phyloP scores from a whole-genome alignment of 2,888 invertebrate species.

The Apamea monoglypha region DNA sequence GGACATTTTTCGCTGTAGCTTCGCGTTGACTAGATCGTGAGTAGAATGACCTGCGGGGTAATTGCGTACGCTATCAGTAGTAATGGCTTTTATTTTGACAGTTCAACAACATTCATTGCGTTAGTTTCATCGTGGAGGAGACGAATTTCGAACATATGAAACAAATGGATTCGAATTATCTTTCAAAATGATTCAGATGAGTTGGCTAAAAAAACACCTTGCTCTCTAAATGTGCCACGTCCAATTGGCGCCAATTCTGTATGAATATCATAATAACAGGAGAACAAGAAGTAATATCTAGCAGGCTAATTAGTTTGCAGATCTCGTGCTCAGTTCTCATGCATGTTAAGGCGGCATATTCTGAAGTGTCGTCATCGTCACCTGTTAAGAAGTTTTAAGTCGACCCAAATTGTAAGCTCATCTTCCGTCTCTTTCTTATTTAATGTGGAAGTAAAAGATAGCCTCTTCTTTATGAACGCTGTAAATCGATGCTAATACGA shows the following conservation, averaged over 20 bases:
- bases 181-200: not conserved
- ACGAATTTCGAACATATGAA: not conserved
- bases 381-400: slow-evolving; percentile 36
- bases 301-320: slow-evolving; percentile 34
- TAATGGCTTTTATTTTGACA: not conserved
- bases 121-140: not conserved
- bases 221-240: not conserved
- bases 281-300: slow-evolving; percentile 3
- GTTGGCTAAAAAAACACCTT: not conserved
- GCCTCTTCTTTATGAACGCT: not conserved
- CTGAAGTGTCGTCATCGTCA: slow-evolving; percentile 23
- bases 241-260: not conserved
- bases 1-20: slow-evolving; percentile 13
- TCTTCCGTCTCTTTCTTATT: slow-evolving; percentile 20
- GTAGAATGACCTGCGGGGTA: not conserved
- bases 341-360: slow-evolving; percentile 28
- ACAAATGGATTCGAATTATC: not conserved
- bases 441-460: not conserved
- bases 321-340: slow-evolving; percentile 20
- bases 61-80: not conserved
- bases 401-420: slow-evolving; percentile 5
- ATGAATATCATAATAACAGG: not conserved
- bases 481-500: not conserved
- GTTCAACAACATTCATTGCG: not conserved
- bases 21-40: slow-evolving; percentile 14